Evolutionary conservation across 2,888 invertebrate species (phyloP).

Genomic region (Acleris emargana): DNA sequence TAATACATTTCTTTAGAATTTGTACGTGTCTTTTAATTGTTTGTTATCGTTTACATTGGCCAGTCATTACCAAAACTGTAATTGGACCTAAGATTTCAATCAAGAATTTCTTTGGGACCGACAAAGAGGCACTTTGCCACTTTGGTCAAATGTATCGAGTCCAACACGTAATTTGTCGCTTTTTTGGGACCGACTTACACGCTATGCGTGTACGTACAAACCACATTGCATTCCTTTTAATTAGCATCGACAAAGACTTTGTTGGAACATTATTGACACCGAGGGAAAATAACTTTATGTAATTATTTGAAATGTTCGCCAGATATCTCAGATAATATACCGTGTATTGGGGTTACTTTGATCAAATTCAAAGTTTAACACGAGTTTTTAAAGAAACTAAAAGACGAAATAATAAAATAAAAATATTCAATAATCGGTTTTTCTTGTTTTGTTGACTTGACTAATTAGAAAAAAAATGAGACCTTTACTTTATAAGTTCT

Average conservation of each 20-base stretch:
- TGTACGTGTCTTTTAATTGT: background rate
- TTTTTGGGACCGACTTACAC: conserved; percentile 27
- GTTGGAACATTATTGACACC: conserved; percentile 1
- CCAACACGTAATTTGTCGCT: conserved; percentile 12
- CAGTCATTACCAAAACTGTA: conserved; percentile 4
- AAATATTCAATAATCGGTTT: too few species aligned
- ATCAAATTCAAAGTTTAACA: too few species aligned
- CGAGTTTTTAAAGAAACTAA: too few species aligned
- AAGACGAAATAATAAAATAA: too few species aligned
- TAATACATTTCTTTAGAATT: too few species aligned
- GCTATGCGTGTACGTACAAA: conserved; percentile 26
- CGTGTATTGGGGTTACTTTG: too few species aligned
- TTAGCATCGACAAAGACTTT: conserved; percentile 15
- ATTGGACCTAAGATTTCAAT: conserved; percentile 14
- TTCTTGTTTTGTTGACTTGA: too few species aligned
- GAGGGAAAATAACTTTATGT: background rate
- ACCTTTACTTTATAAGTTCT: too few species aligned
- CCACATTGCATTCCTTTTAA: conserved; percentile 21
- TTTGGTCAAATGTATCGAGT: conserved; percentile 21
- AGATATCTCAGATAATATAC: too few species aligned
- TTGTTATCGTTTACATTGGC: background rate
- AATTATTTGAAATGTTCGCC: too few species aligned
- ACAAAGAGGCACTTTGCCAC: conserved; percentile 18
- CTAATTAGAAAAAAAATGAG: too few species aligned
- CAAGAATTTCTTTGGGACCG: conserved; percentile 16